phyloP scores from a whole-genome alignment of 2,888 invertebrate genomes.

The Drosophila macrothrix region DNA sequence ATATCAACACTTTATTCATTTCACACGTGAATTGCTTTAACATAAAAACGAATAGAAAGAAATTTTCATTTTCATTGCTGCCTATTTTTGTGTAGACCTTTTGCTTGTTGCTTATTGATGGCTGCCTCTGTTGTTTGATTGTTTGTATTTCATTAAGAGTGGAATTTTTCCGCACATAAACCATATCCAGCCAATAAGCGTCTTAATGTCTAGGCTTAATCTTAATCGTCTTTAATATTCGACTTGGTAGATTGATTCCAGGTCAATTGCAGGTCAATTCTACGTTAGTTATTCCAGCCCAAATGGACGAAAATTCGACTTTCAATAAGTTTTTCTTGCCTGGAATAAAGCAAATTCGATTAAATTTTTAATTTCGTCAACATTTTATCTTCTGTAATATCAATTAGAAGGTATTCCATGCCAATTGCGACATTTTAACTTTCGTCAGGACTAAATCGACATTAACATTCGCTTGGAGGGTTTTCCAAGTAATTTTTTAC shows the following conservation, averaged over 20 bases:
- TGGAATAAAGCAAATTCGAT: background rate
- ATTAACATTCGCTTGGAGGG: too few relatives aligned
- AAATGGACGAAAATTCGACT: background rate
- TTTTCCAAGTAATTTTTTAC: too few relatives aligned
- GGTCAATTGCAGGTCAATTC: background rate
- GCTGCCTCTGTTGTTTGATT: slow-evolving; percentile 57
- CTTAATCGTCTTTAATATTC: background rate
- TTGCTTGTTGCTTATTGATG: slow-evolving; percentile 16
- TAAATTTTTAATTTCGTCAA: background rate
- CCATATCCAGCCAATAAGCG: slow-evolving; percentile 13
- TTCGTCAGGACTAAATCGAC: too few relatives aligned
- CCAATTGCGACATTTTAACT: background rate
- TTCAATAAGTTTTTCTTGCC: background rate
- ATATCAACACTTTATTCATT: slow-evolving; percentile 78
- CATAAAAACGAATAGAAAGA: slow-evolving; percentile 48
- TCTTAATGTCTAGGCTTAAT: background rate
- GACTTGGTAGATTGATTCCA: background rate
- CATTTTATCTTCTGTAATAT: background rate
- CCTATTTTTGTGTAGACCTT: slow-evolving; percentile 60
- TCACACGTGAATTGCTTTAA: slow-evolving; percentile 76
- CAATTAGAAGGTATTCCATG: background rate
- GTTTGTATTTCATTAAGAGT: slow-evolving; percentile 57
- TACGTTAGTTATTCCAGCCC: background rate
- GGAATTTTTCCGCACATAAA: slow-evolving; percentile 53
- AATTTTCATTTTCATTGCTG: slow-evolving; percentile 55